Percentiles rank a stretch among this genome's conserved stretches.
phyloP scores from a whole-genome alignment of 2,797 vertebrate genomes.

The Lophura swinhoii region DNA sequence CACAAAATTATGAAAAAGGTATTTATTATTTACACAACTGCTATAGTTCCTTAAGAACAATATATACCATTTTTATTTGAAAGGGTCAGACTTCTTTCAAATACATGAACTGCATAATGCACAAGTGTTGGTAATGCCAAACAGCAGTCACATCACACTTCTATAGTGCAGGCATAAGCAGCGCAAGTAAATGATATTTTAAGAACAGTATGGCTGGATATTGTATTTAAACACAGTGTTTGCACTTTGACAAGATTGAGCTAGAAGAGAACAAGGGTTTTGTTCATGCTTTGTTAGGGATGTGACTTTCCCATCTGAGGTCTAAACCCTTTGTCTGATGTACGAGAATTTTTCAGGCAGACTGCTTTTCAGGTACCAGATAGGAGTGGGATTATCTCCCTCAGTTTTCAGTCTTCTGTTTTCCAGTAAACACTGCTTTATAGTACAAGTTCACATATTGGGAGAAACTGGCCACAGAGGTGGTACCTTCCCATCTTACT shows the following conservation, averaged over 20 bases:
- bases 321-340: conserved; percentile 57
- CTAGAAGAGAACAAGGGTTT: conserved; percentile 75
- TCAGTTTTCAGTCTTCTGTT: conserved; percentile 44
- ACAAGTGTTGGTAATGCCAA: conserved; percentile 78
- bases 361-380: conserved; percentile 65
- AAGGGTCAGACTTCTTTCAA: conserved; percentile 79
- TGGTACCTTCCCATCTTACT: conserved; percentile 64
- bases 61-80: conserved; percentile 81
- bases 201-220: conserved; percentile 77
- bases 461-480: conserved; percentile 35
- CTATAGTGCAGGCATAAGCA: conserved; percentile 78
- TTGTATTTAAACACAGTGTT: conserved; percentile 77
- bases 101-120: conserved; percentile 79
- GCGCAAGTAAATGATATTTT: conserved; percentile 74
- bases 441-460: conserved; percentile 49
- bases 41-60: conserved; percentile 83
- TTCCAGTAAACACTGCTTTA: conserved; percentile 71
- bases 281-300: conserved; percentile 78
- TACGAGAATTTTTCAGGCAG: conserved; percentile 53
- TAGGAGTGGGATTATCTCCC: conserved; percentile 48
- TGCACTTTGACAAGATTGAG: conserved; percentile 73
- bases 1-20: conserved; percentile 77
- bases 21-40: conserved; percentile 85
- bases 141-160: conserved; percentile 79
- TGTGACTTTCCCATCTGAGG: conserved; percentile 54